Evolutionary conservation across 2,888 invertebrate genomes (phyloP).

Genomic region (Eutolmus rufibarbis): DNA sequence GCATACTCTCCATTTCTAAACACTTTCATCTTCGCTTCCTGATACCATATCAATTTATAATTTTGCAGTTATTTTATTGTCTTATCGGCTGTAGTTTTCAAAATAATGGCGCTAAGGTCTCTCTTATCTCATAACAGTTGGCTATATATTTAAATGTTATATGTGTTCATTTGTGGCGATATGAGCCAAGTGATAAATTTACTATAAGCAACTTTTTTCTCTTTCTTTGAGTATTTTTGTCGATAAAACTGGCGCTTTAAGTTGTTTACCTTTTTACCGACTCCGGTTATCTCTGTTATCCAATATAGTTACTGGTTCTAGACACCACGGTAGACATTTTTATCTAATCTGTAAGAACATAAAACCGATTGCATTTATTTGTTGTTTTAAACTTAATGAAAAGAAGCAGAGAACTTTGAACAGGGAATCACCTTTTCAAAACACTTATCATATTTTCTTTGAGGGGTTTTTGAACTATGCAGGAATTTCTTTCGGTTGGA

Average conservation of each 20-base stretch:
- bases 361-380: not conserved
- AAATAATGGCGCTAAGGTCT: constrained; percentile 20
- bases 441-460: not conserved
- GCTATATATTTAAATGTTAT: not conserved
- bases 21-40: constrained; percentile 21
- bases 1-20: constrained; percentile 9
- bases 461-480: not conserved
- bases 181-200: constrained; percentile 9
- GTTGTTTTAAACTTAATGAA: not conserved
- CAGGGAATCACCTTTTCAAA: not conserved
- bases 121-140: not conserved
- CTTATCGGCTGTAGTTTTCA: constrained; percentile 15
- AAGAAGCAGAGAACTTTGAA: not conserved
- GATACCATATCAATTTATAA: not conserved
- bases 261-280: constrained; percentile 39
- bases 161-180: not conserved
- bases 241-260: constrained; percentile 35
- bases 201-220: constrained; percentile 19
- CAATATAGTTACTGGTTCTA: constrained; percentile 18
- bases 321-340: constrained; percentile 46
- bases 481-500: not conserved
- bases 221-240: constrained; percentile 2
- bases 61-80: constrained; percentile 8
- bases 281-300: constrained; percentile 15
- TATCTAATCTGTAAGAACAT: constrained; percentile 44